A percentile compares a stretch with the other conserved stretches of the same genome.
Evolutionary conservation across 2,797 vertebrate genomes (phyloP).

Genomic region (Chelonia mydas): DNA sequence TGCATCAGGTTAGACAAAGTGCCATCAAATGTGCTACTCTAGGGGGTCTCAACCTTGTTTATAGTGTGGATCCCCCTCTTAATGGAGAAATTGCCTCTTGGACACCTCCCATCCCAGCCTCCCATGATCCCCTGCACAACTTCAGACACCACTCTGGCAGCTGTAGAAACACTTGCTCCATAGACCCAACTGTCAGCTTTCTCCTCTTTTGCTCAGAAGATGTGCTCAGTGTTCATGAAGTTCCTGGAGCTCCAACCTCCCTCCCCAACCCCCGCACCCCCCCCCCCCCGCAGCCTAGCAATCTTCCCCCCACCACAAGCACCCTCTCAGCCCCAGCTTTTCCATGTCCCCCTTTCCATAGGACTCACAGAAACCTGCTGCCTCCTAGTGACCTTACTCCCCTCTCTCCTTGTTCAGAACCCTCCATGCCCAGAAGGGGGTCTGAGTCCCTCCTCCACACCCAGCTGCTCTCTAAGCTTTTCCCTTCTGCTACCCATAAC

Average conservation of each 20-base stretch:
- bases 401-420: neutral
- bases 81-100: neutral
- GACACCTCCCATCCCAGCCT: neutral
- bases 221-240: neutral
- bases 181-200: neutral
- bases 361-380: neutral
- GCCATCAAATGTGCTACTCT: neutral
- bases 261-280: neutral
- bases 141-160: neutral
- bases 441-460: neutral
- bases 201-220: neutral
- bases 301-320: neutral
- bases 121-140: neutral
- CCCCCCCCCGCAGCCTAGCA: no score
- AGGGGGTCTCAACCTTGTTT: neutral
- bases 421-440: neutral
- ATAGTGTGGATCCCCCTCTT: neutral
- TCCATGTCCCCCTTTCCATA: neutral
- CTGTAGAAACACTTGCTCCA: neutral
- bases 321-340: neutral
- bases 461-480: neutral
- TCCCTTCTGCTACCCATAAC: neutral
- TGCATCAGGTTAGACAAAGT: neutral
- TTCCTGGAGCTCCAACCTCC: neutral
- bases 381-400: neutral